Base-by-base conservation (phyloP, 1,140 invertebrate species). In the Eulimnadia texana region DNA sequence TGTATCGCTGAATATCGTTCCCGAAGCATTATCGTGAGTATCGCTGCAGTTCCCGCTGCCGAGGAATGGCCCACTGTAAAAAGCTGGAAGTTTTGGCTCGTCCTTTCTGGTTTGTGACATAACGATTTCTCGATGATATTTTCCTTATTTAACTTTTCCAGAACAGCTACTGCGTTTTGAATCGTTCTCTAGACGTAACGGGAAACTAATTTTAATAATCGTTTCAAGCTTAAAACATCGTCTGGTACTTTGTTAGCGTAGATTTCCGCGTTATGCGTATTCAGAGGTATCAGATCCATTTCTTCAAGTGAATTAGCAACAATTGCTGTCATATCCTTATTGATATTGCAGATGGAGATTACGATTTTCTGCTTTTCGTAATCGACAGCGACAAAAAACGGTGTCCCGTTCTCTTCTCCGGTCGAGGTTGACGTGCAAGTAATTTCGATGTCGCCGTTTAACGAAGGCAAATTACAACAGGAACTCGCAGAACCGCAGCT, bases 351-450 rank as follows among this genome's bases (percentile, higher is more conserved):
- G 68, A 91, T 88, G 69, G 85, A 87, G 50, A 91, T 77, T 20
- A 91, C 85, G 63, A 91, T 79, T 71, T 86, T 83, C 68, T 79
- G 79, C 65, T 82, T 81, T 1, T 81, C 81, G 69, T 89, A 88
- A 75, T 91, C 88, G 50, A 90, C 74, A 24, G 86, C 86, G 47
- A 91, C 84, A 68, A 88, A 89, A 70, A 90, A 91, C 1, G 88
- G 86, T 11, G 87, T 90, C 72, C 90, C 84, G 2, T 83, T 85
- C 3, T 91, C 85, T 71, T 91, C 88, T 3, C 92, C 89, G 70
- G 93, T 88, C 69, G 88, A 93, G 1, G 88, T 92, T n/a, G 82
- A 86, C 71, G 73, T 94, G 91, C 73, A 90, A 93, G 58, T 81
- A 78, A 69, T 89, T 93, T 72, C 90, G 93, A 73, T 93, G 93